Percentiles rank a stretch among this genome's conserved stretches.
Evolutionary conservation across 2,797 vertebrate species (phyloP).

Genomic region (Rhinatrema bivittatum): DNA sequence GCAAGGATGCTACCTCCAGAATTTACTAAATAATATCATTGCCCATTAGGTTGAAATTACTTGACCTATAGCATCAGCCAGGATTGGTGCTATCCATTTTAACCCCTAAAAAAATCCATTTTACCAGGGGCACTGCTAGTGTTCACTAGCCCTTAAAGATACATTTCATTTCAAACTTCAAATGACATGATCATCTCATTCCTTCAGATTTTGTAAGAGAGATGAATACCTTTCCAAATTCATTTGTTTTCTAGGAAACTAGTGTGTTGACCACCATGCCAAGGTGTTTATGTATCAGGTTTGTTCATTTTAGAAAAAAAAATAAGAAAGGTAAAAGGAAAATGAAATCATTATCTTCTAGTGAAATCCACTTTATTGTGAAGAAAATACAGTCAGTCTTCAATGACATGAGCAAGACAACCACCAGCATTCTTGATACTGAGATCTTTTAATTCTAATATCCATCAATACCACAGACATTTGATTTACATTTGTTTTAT

Average conservation of each 20-base stretch:
- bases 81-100: conserved; percentile 20
- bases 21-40: no score
- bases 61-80: conserved; percentile 39
- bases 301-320: not conserved
- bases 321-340: not conserved
- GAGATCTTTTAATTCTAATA: conserved; percentile 7
- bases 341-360: not conserved
- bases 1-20: no score
- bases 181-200: conserved; percentile 37
- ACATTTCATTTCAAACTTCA: conserved; percentile 33
- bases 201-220: conserved; percentile 43
- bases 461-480: not conserved
- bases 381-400: not conserved
- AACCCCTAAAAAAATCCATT: conserved; percentile 29
- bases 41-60: conserved; percentile 34
- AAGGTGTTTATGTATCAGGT: no score
- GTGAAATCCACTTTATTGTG: not conserved
- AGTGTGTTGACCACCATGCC: conserved; percentile 57
- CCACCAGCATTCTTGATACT: accelerated
- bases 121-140: conserved; percentile 33
- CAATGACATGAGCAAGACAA: accelerated
- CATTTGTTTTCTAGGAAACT: conserved; percentile 45
- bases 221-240: conserved; percentile 22
- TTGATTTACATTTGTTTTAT: conserved; percentile 14
- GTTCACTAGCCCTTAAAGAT: conserved; percentile 52